These are phyloP conservation scores for Electrona antarctica DNA, from an alignment of 2,113 vertebrate species.

Conservation along the genomic window DNA sequence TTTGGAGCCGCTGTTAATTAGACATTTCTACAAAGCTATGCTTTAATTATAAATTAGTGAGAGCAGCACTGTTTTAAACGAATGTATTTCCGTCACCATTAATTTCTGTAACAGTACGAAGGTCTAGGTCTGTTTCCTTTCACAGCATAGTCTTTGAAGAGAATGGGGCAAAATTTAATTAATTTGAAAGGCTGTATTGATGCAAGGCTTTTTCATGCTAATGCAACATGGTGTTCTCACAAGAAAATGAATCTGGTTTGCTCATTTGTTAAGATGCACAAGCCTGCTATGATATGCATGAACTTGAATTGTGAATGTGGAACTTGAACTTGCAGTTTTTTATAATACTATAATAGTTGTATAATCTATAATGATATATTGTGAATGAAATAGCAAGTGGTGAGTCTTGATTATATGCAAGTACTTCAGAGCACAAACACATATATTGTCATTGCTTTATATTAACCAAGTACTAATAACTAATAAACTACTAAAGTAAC, in stretches of 20 bases:
- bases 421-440: too few species aligned
- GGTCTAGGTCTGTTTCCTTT: conserved; percentile 77
- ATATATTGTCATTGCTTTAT: too few species aligned
- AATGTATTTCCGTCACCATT: conserved; percentile 74
- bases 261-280: conserved; percentile 40
- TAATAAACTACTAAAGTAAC: too few species aligned
- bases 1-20: conserved; percentile 81
- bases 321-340: background rate
- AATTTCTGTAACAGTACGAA: conserved; percentile 75
- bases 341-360: background rate
- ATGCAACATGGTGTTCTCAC: conserved; percentile 63
- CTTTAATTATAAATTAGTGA: conserved; percentile 81
- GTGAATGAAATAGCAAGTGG: background rate
- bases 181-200: conserved; percentile 72
- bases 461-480: too few species aligned
- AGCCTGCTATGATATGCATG: conserved; percentile 24
- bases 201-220: conserved; percentile 68
- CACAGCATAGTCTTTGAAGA: conserved; percentile 75
- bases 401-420: background rate
- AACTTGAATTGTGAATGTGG: background rate
- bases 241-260: conserved; percentile 54
- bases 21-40: conserved; percentile 80
- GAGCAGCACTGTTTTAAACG: conserved; percentile 76
- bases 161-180: conserved; percentile 78
- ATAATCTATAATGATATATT: too few species aligned